A percentile compares a stretch with the other conserved stretches of the same genome.
phyloP scores from a whole-genome alignment of 2,888 invertebrate genomes.

The Bimastos eiseni region DNA sequence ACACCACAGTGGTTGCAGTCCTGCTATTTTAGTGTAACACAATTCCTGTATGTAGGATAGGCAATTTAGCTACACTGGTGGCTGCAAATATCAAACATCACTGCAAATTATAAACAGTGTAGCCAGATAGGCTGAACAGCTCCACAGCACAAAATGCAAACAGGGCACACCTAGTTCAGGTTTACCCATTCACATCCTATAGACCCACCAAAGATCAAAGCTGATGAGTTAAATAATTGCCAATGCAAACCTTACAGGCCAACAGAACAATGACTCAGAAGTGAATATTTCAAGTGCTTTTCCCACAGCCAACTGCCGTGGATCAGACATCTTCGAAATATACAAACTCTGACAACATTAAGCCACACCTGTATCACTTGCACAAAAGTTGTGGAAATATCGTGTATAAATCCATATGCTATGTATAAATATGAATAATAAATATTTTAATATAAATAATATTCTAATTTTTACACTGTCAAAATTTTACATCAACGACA shows the following conservation, averaged over 20 bases:
- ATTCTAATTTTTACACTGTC: background rate
- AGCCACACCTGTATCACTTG: background rate
- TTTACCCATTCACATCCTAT: background rate
- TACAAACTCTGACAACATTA: background rate
- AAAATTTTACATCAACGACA: background rate
- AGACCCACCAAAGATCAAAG: background rate
- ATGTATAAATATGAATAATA: background rate
- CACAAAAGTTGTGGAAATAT: background rate
- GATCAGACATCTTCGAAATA: background rate
- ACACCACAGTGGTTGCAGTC: background rate
- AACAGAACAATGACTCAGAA: background rate
- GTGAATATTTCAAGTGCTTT: background rate
- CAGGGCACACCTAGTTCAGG: background rate
- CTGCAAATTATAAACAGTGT: background rate
- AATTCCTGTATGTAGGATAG: background rate
- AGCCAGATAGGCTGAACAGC: background rate
- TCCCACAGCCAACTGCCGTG: background rate
- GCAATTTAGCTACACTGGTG: background rate
- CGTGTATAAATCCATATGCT: background rate
- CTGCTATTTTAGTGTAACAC: background rate
- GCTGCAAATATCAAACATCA: background rate
- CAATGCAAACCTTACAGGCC: background rate
- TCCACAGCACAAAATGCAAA: background rate
- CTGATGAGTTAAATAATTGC: background rate
- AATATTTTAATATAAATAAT: too few relatives aligned